Base-by-base conservation (phyloP, 37 sponge, comb jelly and placozoan species). In the Dysidea cf. avara region DNA sequence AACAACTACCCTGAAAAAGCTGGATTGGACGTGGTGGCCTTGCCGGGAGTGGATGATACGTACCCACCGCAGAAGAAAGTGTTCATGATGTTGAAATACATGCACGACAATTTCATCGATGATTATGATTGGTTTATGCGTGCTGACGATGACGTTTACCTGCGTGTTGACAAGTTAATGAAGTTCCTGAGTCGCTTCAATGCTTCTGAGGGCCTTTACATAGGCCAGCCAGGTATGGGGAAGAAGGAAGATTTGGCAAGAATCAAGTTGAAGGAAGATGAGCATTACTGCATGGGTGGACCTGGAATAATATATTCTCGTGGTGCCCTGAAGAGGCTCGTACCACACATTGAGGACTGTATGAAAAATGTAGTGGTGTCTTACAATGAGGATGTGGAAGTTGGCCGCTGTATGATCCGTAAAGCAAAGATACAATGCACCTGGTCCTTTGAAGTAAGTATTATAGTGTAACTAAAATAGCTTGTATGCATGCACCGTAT, bases 11-110 rank as follows among this genome's bases (percentile, higher is more conserved):
- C 60, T 31, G 43, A 68, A 30, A 68, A 68, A 18, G 59, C 68
- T 56, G 56, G 24, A 25, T 78, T 21, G 39, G 34, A 20, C 39
- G n/a, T n/a, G n/a, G n/a, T n/a, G n/a, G n/a, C n/a, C n/a, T n/a
- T n/a, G n/a, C n/a, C n/a, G n/a, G n/a, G 29, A 16, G 79, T 78
- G 17, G 79, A 78, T 24, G 79, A 78, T 58, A 67, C 79, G 5
- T 78, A 78, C 34, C 79, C 79, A n/a, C 79, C 79, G 25, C 79
- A 78, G 68, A 78, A 78, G 69, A 78, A 78, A 52, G 79, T 72
- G 37, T 78, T 78, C 63, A 70, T 22, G 36, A 78, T 78, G 79
- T 17, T 78, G 28, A 78, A 78, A 67, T 35, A 78, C 68, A 78
- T 78, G 68, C 68, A 67, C 57, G 79, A 78, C 32, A n/a, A 78